Conservation (phyloP, 2,888 invertebrate genomes). For the Habroteleia sp. region DNA sequence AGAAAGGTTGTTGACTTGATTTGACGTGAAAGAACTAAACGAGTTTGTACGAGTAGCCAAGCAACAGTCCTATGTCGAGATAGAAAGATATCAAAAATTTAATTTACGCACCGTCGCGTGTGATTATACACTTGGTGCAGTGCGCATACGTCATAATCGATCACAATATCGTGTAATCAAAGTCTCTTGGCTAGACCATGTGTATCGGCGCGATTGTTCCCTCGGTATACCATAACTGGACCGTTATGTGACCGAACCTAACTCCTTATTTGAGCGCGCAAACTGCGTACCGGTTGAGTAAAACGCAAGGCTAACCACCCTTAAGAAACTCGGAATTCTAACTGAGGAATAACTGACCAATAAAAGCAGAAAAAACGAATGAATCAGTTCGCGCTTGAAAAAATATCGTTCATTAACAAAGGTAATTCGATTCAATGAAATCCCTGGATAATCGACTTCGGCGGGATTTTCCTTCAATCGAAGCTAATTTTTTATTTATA, state of each 20-base stretch:
- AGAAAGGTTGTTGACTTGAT: constrained; percentile 24
- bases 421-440: constrained; percentile 23
- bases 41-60: constrained; percentile 23
- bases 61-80: constrained; percentile 30
- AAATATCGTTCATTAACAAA: background rate
- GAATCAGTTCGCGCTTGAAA: background rate
- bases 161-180: constrained; percentile 42
- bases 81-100: constrained; percentile 14
- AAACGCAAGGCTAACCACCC: constrained; percentile 37
- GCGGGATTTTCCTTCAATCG: constrained; percentile 25
- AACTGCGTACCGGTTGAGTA: constrained; percentile 35
- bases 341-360: constrained; percentile 4
- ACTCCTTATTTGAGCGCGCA: constrained; percentile 55
- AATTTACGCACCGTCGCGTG: constrained; percentile 47
- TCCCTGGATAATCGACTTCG: constrained; percentile 3
- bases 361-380: constrained; percentile 7
- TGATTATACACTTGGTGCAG: constrained; percentile 42
- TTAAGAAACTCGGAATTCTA: constrained; percentile 31
- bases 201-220: constrained; percentile 66
- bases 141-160: constrained; percentile 25
- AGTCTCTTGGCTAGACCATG: constrained; percentile 38
- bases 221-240: constrained; percentile 78
- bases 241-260: constrained; percentile 79
- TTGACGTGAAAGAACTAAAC: constrained; percentile 22
- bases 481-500: constrained; percentile 37